Evolutionary conservation across 2,797 vertebrate species (phyloP), one percentile per base, ranked within the genome.

Genomic region (Sciurus vulgaris): DNA sequence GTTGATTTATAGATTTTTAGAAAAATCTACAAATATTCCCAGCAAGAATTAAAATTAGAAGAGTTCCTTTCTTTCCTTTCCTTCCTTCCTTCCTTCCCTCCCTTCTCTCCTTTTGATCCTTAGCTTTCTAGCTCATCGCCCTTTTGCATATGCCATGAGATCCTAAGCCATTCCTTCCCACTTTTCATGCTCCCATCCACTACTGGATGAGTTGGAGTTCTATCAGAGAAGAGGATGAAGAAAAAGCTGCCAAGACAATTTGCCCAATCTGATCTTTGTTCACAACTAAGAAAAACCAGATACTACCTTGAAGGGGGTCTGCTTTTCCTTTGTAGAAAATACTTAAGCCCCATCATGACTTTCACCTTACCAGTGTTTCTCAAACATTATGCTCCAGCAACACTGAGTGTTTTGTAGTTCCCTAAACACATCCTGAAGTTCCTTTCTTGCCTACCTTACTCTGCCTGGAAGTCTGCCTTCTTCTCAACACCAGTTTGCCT

Each of bases 21-120:
- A 54, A 97, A 96, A 92, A 56, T 30, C 76, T 38, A 82, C 84
- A 67, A 79, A 51, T 90, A 93, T 74, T 85, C 47, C 26, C n/a
- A 93, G 14, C 44, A 83, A 38, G 2, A 90, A 59, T 87, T 15
- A 65, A 28, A 56, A 5, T 15, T 69, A 35, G 59, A 63, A 20
- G 47, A 28, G 17, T 49, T 38, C 14, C 44, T 59, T 38, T 2
- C 54, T 77, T 56, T 22, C 33, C 61, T 61, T 13, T 10, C 78
- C 17, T 28, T 33, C 2, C 30, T 35, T n/a, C 17, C 51, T 79
- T 13, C 28, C 91, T 26, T 84, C 44, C 44, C 72, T 41, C 63
- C 15, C 41, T 73, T 9, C 9, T 6, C 7, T 56, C 20, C 54
- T 76, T 82, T 61, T 41, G 72, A 61, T 56, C 13, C 4, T 41